These are phyloP conservation scores for Formicarius rufipectus DNA, from an alignment of 2,113 vertebrate species.

Conservation along the genomic window DNA sequence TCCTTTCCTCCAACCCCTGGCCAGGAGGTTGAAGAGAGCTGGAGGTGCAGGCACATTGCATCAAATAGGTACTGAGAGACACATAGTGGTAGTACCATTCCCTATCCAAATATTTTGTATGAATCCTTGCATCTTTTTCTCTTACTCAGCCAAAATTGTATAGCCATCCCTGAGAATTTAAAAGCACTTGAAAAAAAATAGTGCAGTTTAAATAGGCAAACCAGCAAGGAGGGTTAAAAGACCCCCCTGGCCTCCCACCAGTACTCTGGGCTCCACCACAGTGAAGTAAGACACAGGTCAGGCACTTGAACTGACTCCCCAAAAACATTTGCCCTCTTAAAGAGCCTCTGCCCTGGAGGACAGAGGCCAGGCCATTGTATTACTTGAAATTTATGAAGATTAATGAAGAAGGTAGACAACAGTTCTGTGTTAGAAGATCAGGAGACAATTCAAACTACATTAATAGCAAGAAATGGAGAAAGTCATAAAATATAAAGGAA, in stretches of 20 bases:
- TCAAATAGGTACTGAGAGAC: not conserved
- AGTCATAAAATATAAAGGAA: not conserved
- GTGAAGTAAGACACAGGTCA: not conserved
- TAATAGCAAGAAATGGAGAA: conserved; percentile 21
- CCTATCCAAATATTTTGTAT: not conserved
- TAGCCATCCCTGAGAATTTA: not conserved
- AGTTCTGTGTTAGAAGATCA: conserved; percentile 12
- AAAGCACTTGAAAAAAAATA: not conserved
- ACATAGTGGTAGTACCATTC: accelerated
- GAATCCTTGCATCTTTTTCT: not conserved
- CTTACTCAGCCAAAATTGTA: not conserved
- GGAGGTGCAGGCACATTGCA: not conserved
- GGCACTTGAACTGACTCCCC: not conserved
- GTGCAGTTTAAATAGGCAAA: not conserved
- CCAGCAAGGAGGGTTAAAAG: not conserved
- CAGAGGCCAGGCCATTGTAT: conserved; percentile 17
- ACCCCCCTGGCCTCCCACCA: not conserved
- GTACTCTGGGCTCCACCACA: accelerated
- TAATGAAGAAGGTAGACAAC: conserved; percentile 35
- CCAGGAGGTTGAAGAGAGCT: not conserved
- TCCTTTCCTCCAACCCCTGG: not conserved
- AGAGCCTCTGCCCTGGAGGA: not conserved
- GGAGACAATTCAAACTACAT: conserved; percentile 21
- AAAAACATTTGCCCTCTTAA: conserved; percentile 19
- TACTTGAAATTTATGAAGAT: conserved; percentile 55